These are phyloP conservation scores for Hyperoplus lanceolatus DNA, from an alignment of 2,797 vertebrate species.

Conservation along the genomic window DNA sequence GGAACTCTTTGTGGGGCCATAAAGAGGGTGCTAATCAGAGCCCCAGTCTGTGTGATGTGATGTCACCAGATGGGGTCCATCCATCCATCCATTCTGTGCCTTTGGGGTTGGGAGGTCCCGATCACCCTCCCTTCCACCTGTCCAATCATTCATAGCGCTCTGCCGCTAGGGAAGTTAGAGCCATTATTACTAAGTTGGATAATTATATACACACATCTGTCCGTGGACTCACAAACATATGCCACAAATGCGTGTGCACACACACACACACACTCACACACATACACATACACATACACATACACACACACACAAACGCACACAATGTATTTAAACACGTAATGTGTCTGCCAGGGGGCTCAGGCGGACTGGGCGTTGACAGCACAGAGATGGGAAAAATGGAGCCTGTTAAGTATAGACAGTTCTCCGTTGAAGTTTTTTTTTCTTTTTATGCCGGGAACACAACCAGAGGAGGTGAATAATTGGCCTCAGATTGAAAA, in stretches of 20 bases:
- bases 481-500: conserved; percentile 80
- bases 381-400: conserved; percentile 62
- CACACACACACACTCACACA: conserved; percentile 40
- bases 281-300: conserved; percentile 39
- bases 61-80: conserved; percentile 71
- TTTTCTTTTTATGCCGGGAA: conserved; percentile 70
- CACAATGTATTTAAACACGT: conserved; percentile 48
- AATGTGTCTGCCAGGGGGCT: conserved; percentile 62
- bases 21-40: not conserved
- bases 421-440: conserved; percentile 61
- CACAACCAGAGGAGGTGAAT: conserved; percentile 74
- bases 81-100: conserved; percentile 38
- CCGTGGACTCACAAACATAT: conserved; percentile 44
- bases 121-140: conserved; percentile 65
- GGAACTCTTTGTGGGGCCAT: conserved; percentile 48
- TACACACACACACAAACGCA: conserved; percentile 29
- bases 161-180: conserved; percentile 69
- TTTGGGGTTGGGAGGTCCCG: conserved; percentile 53
- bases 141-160: conserved; percentile 79
- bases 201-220: conserved; percentile 79
- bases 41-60: conserved; percentile 43
- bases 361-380: conserved; percentile 65
- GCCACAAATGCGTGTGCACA: no score
- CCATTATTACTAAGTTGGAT: conserved; percentile 78
- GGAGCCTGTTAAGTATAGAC: conserved; percentile 72